Evolutionary conservation across 2,888 invertebrate species (phyloP).

Genomic region (Acronicta aceris): DNA sequence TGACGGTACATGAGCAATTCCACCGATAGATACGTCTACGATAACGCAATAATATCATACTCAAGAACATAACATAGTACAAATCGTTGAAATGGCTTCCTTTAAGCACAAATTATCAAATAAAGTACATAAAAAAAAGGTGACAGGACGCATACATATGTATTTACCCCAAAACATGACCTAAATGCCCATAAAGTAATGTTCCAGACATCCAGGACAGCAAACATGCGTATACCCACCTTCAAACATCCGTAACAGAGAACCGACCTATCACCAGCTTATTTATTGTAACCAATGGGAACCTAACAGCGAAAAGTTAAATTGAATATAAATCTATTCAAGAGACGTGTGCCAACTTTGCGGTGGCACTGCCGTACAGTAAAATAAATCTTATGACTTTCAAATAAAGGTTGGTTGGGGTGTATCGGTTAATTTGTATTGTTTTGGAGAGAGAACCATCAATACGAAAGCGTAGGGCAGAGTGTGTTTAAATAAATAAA

Average conservation of each 20-base stretch:
- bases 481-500: constrained; percentile 73
- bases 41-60: too few species aligned
- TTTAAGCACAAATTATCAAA: constrained; percentile 8
- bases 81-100: neutral
- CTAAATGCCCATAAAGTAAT: constrained; percentile 40
- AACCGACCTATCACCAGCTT: constrained; percentile 47
- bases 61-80: too few species aligned
- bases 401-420: neutral
- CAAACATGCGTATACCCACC: constrained; percentile 20
- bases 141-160: constrained; percentile 3
- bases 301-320: constrained; percentile 69
- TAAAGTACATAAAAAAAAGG: neutral
- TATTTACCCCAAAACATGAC: constrained; percentile 22
- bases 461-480: constrained; percentile 61
- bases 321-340: constrained; percentile 72
- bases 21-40: too few species aligned
- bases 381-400: constrained; percentile 12
- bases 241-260: constrained; percentile 39
- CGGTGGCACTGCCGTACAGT: neutral
- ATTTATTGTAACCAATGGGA: constrained; percentile 66
- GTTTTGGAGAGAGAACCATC: constrained; percentile 53
- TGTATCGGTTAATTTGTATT: constrained; percentile 19
- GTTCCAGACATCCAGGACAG: constrained; percentile 3
- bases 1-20: too few species aligned
- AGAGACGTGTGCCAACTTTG: constrained; percentile 41